Conservation (phyloP, 2,113 vertebrate species). For the Cephalopterus ornatus region DNA sequence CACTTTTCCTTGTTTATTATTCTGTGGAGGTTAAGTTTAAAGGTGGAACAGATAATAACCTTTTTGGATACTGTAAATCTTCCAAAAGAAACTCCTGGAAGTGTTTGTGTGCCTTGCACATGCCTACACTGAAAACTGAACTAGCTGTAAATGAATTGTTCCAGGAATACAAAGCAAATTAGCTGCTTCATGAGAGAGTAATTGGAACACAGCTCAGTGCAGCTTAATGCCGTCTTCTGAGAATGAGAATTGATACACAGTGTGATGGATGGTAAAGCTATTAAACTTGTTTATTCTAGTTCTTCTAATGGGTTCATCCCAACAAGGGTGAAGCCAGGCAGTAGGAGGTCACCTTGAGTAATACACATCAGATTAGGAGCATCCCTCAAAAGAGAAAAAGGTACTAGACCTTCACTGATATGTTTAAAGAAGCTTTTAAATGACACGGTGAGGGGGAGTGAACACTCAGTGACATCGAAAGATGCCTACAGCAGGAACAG, state of each 20-base stretch:
- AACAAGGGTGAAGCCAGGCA: neutral
- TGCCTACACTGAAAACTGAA: neutral
- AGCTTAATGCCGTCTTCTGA: neutral
- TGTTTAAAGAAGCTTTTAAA: neutral
- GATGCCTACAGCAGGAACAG: neutral
- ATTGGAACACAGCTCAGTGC: neutral
- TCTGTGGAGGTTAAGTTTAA: neutral
- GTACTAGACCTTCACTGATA: neutral
- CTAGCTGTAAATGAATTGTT: neutral
- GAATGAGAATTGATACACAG: neutral
- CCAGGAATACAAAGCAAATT: slow-evolving; percentile 16
- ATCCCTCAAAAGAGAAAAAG: neutral
- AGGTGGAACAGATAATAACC: neutral
- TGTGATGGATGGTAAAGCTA: neutral
- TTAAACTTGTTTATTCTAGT: slow-evolving; percentile 12
- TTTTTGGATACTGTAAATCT: neutral
- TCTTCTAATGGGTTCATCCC: neutral
- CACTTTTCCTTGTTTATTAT: neutral
- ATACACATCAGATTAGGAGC: neutral
- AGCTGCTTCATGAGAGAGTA: slow-evolving; percentile 16
- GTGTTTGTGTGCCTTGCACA: neutral
- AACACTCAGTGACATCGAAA: neutral
- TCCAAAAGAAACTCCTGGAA: neutral
- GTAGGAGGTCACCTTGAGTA: neutral
- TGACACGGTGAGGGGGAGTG: neutral